Evolutionary conservation across 2,797 vertebrate genomes (phyloP).

Genomic region (Helarctos malayanus): DNA sequence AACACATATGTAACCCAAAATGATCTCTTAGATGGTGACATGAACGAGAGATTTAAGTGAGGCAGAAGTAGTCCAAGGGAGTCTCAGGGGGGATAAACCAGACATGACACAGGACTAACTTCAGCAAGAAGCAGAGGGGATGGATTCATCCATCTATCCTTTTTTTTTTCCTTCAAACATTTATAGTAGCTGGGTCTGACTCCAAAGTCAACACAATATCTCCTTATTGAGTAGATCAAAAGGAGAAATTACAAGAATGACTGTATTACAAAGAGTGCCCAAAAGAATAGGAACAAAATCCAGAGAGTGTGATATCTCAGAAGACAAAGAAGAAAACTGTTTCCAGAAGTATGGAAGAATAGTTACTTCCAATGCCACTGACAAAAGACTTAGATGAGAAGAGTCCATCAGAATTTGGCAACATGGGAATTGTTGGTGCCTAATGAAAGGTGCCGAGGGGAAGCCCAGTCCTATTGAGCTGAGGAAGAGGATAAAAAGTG

Average conservation of each 20-base stretch:
- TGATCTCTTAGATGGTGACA: background rate
- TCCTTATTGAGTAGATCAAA: background rate
- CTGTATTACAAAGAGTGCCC: background rate
- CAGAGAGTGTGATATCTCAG: background rate
- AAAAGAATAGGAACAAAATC: background rate
- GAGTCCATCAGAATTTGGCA: background rate
- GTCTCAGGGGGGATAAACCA: background rate
- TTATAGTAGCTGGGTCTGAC: background rate
- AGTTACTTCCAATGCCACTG: background rate
- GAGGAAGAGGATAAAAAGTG: background rate
- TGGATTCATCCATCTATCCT: background rate
- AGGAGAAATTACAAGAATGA: background rate
- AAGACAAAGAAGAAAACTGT: background rate
- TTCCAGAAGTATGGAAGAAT: background rate
- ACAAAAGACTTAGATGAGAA: background rate
- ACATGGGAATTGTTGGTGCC: fast-evolving
- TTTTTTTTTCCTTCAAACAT: background rate
- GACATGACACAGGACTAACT: background rate
- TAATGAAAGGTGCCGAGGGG: background rate
- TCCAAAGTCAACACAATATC: background rate
- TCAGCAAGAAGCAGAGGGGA: background rate
- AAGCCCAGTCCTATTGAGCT: background rate
- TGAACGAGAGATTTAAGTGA: background rate
- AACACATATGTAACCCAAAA: background rate
- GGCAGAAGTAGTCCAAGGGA: background rate